Evolutionary conservation across 2,113 vertebrate species (phyloP).

Genomic region (Cinclus mexicanus): DNA sequence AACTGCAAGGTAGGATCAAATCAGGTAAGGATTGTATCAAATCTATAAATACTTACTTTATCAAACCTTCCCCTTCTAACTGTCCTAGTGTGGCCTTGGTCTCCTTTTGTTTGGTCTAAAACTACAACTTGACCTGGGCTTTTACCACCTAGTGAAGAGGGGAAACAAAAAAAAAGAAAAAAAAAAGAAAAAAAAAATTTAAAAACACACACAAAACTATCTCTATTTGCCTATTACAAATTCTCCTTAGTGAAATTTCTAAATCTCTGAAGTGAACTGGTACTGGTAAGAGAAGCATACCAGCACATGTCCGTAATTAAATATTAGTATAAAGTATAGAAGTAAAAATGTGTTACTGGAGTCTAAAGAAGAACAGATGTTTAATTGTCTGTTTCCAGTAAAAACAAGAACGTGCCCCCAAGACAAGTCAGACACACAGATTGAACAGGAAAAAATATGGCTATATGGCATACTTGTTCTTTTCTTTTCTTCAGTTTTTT

Average conservation of each 20-base stretch:
- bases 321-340: not conserved
- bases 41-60: constrained; percentile 79
- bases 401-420: constrained; percentile 8
- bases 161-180: not conserved
- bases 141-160: constrained; percentile 76
- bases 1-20: not conserved
- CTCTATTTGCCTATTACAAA: not conserved
- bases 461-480: constrained; percentile 82
- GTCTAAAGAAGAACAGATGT: not conserved
- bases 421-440: constrained; percentile 42
- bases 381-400: not conserved
- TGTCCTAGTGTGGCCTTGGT: constrained; percentile 79
- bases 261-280: not conserved
- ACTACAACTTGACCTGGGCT: constrained; percentile 86
- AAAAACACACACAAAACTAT: not conserved
- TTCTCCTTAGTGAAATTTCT: not conserved
- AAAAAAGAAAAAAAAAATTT: not conserved
- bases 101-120: constrained; percentile 83
- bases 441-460: not conserved
- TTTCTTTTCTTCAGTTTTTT: constrained; percentile 90
- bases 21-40: not conserved
- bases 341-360: not conserved
- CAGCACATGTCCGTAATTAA: not conserved
- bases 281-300: not conserved
- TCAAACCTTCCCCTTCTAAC: constrained; percentile 89